These are phyloP conservation scores for Conus canariensis DNA, from an alignment of 2,888 invertebrate genomes.

Conservation along the genomic window DNA sequence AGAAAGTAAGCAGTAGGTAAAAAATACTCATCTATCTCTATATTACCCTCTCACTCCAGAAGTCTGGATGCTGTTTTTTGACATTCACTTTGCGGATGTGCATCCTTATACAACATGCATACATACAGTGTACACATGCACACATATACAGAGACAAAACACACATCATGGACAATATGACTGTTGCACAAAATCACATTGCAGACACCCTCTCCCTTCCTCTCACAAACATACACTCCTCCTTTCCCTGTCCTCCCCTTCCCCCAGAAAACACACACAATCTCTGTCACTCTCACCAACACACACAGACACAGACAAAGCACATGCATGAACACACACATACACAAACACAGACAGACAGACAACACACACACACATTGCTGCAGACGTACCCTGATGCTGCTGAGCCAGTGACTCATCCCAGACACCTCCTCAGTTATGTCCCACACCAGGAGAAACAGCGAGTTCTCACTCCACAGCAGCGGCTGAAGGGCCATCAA, in stretches of 20 bases:
- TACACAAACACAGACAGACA: slow-evolving; percentile 6
- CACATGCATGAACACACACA: neutral
- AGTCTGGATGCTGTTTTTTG: no score
- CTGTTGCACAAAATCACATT: no score
- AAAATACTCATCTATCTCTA: no score
- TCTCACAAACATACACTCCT: neutral
- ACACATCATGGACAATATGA: no score
- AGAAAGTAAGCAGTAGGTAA: no score
- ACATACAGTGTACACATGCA: no score
- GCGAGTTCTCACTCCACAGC: slow-evolving; percentile 64
- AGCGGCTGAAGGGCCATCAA: slow-evolving; percentile 66
- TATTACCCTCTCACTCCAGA: no score
- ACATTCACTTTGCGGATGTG: no score
- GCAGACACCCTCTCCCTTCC: neutral
- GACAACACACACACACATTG: neutral
- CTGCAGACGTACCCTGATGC: slow-evolving; percentile 63
- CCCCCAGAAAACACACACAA: neutral
- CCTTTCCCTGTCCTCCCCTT: no score
- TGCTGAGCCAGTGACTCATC: slow-evolving; percentile 65
- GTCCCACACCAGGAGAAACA: slow-evolving; percentile 72
- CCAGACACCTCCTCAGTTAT: slow-evolving; percentile 59
- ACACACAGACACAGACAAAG: neutral
- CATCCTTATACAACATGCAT: no score
- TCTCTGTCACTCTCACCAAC: neutral
- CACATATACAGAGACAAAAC: no score